Evolutionary conservation across 2,113 vertebrate genomes (phyloP).

Genomic region (Pionites leucogaster): DNA sequence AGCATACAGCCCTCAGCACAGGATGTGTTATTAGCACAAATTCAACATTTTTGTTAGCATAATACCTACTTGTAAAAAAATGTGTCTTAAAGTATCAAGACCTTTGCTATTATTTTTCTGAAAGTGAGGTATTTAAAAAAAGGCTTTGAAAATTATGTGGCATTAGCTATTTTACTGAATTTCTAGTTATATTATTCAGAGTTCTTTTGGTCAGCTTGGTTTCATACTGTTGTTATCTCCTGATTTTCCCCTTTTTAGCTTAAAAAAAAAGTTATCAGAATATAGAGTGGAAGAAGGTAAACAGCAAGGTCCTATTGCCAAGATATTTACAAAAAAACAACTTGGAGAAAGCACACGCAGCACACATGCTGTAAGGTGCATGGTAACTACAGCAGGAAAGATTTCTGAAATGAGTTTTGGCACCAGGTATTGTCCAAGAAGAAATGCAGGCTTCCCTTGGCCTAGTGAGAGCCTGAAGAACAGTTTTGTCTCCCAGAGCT

Average conservation of each 20-base stretch:
- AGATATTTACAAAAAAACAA: not conserved
- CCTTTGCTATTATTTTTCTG: not conserved
- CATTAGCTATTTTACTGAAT: not conserved
- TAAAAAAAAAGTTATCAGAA: not conserved
- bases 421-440: not conserved
- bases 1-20: not conserved
- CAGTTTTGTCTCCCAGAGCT: not conserved
- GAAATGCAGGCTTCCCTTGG: not conserved
- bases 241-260: not conserved
- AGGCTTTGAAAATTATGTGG: not conserved
- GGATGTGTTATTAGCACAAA: not conserved
- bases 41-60: not conserved
- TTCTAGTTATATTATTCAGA: not conserved
- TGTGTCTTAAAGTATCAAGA: not conserved
- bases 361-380: fast-evolving
- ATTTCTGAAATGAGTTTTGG: not conserved
- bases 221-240: not conserved
- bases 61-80: not conserved
- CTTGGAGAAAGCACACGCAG: not conserved
- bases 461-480: not conserved
- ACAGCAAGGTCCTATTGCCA: not conserved
- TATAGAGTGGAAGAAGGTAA: not conserved
- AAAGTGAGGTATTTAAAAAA: not conserved
- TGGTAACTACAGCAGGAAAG: not conserved
- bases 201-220: not conserved